phyloP scores from a whole-genome alignment of 2,888 invertebrate species.

The Drosophila yooni region DNA sequence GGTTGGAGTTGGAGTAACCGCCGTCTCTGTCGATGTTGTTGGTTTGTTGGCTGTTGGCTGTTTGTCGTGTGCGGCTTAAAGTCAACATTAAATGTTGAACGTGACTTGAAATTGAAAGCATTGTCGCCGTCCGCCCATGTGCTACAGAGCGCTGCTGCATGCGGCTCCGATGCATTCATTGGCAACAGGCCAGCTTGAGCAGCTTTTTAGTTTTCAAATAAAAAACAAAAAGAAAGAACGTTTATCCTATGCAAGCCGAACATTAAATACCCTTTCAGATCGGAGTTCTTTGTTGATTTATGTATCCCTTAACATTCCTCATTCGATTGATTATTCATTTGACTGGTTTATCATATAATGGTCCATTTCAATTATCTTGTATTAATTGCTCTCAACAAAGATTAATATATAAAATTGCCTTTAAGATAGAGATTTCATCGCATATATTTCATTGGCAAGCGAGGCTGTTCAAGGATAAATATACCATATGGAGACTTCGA shows the following conservation, averaged over 20 bases:
- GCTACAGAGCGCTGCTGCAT: slow-evolving; percentile 26
- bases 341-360: too few relatives aligned
- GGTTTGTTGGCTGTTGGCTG: slow-evolving; percentile 15
- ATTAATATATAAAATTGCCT: neutral
- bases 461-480: neutral
- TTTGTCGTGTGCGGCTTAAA: slow-evolving; percentile 54
- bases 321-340: neutral
- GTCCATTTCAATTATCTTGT: neutral
- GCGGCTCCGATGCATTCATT: slow-evolving; percentile 27
- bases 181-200: slow-evolving; percentile 16
- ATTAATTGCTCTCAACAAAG: neutral
- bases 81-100: slow-evolving; percentile 59
- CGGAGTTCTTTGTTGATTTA: neutral
- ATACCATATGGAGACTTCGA: neutral
- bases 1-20: slow-evolving; percentile 32
- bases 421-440: neutral
- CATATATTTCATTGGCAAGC: neutral
- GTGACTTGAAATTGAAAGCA: slow-evolving; percentile 78
- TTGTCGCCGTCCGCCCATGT: slow-evolving; percentile 35
- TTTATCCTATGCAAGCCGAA: neutral
- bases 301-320: neutral
- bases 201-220: neutral
- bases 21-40: slow-evolving; percentile 12
- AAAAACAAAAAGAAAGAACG: neutral
- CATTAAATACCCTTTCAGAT: neutral